Conservation (phyloP, 1,140 invertebrate genomes). For the Phocides pigmalion region DNA sequence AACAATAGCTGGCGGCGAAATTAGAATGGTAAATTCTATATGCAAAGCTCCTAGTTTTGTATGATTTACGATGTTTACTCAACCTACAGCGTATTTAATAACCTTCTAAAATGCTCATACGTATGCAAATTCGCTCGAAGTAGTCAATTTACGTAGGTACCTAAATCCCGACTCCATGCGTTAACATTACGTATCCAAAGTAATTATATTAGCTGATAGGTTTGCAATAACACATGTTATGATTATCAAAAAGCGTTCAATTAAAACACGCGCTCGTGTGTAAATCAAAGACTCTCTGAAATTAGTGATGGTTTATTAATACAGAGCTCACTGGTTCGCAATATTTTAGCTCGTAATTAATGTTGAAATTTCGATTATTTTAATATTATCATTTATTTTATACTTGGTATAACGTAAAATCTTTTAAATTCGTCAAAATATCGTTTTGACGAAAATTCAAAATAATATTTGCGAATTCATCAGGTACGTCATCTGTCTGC, state of each 20-base stretch:
- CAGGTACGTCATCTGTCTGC: too few species aligned
- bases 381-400: too few species aligned
- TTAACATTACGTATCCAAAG: slow-evolving; percentile 4
- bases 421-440: too few species aligned
- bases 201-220: slow-evolving; percentile 4
- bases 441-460: too few species aligned
- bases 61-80: slow-evolving; percentile 24
- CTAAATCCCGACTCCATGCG: slow-evolving; percentile 6
- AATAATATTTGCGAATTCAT: too few species aligned
- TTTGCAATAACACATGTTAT: slow-evolving; percentile 10
- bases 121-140: slow-evolving; percentile 21
- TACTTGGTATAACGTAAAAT: too few species aligned
- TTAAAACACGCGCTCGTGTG: background rate
- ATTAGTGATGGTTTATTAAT: background rate
- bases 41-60: slow-evolving; percentile 24
- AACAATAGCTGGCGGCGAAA: slow-evolving; percentile 15
- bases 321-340: background rate
- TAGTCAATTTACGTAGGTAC: slow-evolving; percentile 18
- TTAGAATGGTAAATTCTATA: slow-evolving; percentile 24
- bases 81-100: slow-evolving; percentile 26
- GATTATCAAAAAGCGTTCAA: slow-evolving; percentile 17
- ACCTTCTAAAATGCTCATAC: slow-evolving; percentile 26
- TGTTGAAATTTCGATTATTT: too few species aligned
- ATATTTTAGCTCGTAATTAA: too few species aligned
- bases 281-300: background rate